A percentile compares a stretch with the other conserved stretches of the same genome.
phyloP scores from a whole-genome alignment of 2,797 vertebrate species.

The Labeo calbasu region DNA sequence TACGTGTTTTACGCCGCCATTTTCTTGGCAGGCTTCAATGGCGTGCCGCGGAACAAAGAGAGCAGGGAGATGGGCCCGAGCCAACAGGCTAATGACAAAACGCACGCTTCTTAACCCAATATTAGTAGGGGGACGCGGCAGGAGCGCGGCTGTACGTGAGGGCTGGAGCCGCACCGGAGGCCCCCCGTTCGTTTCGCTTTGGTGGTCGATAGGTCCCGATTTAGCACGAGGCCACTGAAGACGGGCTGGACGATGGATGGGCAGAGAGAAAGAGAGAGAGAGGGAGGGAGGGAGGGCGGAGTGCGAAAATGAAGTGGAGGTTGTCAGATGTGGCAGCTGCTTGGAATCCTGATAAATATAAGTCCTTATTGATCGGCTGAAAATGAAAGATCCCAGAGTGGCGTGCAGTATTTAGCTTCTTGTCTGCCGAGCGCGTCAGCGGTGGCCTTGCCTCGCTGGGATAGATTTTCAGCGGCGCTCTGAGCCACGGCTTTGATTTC shows the following conservation, averaged over 20 bases:
- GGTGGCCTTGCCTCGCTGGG: slow-evolving; percentile 91
- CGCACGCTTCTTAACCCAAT: slow-evolving; percentile 90
- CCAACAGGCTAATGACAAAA: slow-evolving; percentile 92
- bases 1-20: slow-evolving; percentile 41
- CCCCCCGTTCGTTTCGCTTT: slow-evolving; percentile 72
- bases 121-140: slow-evolving; percentile 64
- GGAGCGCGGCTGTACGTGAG: slow-evolving; percentile 26
- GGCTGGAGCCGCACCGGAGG: slow-evolving; percentile 81
- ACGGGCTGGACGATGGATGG: slow-evolving; percentile 45
- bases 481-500: slow-evolving; percentile 91
- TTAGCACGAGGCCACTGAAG: slow-evolving; percentile 73
- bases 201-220: slow-evolving; percentile 86
- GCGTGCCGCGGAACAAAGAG: slow-evolving; percentile 89
- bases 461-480: slow-evolving; percentile 94
- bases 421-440: slow-evolving; percentile 90
- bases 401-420: slow-evolving; percentile 98
- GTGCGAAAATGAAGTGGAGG: slow-evolving; percentile 96
- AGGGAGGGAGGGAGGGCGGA: slow-evolving; percentile 68
- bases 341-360: slow-evolving; percentile 99
- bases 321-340: slow-evolving; percentile 99
- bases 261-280: slow-evolving; percentile 48
- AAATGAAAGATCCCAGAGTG: slow-evolving; percentile 98
- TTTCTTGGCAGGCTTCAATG: slow-evolving; percentile 62
- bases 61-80: slow-evolving; percentile 78
- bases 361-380: slow-evolving; percentile 99